Base-by-base conservation (phyloP, 2,113 vertebrate genomes). In the Ciconia maguari region DNA sequence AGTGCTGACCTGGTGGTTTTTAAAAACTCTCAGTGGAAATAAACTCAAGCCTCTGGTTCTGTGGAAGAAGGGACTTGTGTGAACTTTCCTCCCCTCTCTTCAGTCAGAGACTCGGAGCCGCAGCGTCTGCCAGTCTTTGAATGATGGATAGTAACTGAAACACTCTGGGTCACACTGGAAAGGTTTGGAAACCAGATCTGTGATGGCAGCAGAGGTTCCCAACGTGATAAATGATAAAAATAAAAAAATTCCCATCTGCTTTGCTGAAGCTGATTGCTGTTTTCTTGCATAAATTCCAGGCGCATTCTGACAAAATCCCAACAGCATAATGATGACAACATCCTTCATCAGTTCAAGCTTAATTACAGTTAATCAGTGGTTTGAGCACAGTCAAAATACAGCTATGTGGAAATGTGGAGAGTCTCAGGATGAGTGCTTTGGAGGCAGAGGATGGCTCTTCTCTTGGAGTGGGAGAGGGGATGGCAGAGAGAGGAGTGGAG, bases 281-380 rank as follows among this genome's bases (percentile, higher is more conserved):
- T 96, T 97, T 95, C 95, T 70, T 83, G 70, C 91, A 85, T 85
- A 51, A 94, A 96, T 95, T 97, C 89, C 51, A 83, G 91, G 79
- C 85, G 3, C 84, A 64, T 93, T 83, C 95, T 94, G 94, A 91
- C 89, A 96, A 54, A 96, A 91, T 83, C 87, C 91, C 87, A 85
- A 86, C 72, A 92, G 82, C 93, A 93, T 95, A 90, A 90, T 93
- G 93, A 87, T 97, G 94, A 85, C 81, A 90, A 96, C 94, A 96
- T 94, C 93, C 93, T 94, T 87, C 94, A 97, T 94, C 93, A 91
- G 87, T 48, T 97, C 94, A 93, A 51, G 66, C 87, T 94, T 96
- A 95, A 96, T 95, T 97, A 94, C 70, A 76, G 78, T 96, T 97
- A 97, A 97, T 97, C 90, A 96, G 74, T 70, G 87, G 85, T 90